Evolutionary conservation across 2,113 vertebrate genomes (phyloP), one percentile per base, ranked within the genome.

Genomic region (Tetrax tetrax): DNA sequence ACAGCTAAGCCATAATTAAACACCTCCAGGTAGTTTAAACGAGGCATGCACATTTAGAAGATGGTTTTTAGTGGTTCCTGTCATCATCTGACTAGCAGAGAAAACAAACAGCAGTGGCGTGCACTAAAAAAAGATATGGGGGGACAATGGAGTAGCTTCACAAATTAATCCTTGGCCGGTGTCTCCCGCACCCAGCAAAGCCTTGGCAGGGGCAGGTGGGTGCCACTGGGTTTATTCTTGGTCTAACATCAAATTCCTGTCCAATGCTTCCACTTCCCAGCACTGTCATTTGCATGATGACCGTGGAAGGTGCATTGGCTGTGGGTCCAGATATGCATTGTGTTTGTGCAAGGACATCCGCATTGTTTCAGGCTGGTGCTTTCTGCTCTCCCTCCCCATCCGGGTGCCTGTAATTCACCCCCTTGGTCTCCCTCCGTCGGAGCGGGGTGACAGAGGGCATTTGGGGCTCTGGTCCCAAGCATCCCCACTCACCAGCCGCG

Each of bases 1-100:
- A 59, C 31, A 86, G 59, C 53, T 94, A 90, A 97, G 88, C 65
- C 64, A 35, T 83, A 93, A 95, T 95, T 96, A 97, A 96, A 97
- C 86, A 90, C 72, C 83, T 78, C 65, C 70, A 93, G 82, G 70
- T 84, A 87, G 87, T 94, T 94, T 86, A 96, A 93, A 94, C 5
- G 80, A 96, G 82, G 94, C 0, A 1, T 88, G 71, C 61, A 63
- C 65, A 64, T 94, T 80, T 54, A 61, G 83, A 83, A 71, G 61
- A 72, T 57, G 41, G 78, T 76, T 96, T 93, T 91, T 74, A 76
- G 72, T 21, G 6, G 61, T 80, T 91, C 61, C 4, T 90, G 72
- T 77, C 54, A 87, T 87, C 64, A 38, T 91, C 87, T 94, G 87
- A 90, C 87, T 87, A 64, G 45, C 33, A 66, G 54, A 93, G 82